phyloP scores from a whole-genome alignment of 1,140 invertebrate genomes.

The Meteorus sp. region DNA sequence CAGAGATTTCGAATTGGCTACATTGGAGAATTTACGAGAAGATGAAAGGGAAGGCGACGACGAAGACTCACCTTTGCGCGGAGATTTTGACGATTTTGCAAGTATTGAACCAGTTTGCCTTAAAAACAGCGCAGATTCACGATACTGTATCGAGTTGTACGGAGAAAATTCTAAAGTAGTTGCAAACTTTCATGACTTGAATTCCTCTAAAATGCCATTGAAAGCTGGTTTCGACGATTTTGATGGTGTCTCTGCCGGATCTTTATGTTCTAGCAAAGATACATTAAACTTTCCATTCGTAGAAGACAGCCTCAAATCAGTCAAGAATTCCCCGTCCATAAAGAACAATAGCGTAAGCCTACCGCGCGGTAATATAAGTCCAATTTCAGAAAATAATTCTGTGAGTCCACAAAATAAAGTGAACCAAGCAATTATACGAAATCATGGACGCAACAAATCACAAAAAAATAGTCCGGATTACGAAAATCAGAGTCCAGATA shows the following conservation, averaged over 20 bases:
- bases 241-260: slow-evolving; percentile 48
- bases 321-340: slow-evolving; percentile 48
- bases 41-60: slow-evolving; percentile 47
- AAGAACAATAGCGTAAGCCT: slow-evolving; percentile 39
- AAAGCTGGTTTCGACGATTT: slow-evolving; percentile 56
- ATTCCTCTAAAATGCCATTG: slow-evolving; percentile 49
- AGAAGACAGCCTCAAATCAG: slow-evolving; percentile 51
- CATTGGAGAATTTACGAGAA: slow-evolving; percentile 44
- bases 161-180: slow-evolving; percentile 38
- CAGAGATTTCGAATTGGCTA: slow-evolving; percentile 47
- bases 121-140: slow-evolving; percentile 43
- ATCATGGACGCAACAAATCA: slow-evolving; percentile 17
- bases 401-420: slow-evolving; percentile 36
- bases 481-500: slow-evolving; percentile 49
- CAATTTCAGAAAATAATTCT: slow-evolving; percentile 39
- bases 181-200: slow-evolving; percentile 43
- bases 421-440: slow-evolving; percentile 6
- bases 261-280: slow-evolving; percentile 50
- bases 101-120: slow-evolving; percentile 46
- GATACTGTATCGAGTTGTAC: slow-evolving; percentile 35
- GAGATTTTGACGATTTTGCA: slow-evolving; percentile 50
- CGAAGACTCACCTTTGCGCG: slow-evolving; percentile 50
- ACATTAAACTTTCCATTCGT: slow-evolving; percentile 51
- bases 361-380: slow-evolving; percentile 42
- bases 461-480: slow-evolving; percentile 42